Conservation (phyloP, 2,113 vertebrate genomes). For the Mobula birostris region DNA sequence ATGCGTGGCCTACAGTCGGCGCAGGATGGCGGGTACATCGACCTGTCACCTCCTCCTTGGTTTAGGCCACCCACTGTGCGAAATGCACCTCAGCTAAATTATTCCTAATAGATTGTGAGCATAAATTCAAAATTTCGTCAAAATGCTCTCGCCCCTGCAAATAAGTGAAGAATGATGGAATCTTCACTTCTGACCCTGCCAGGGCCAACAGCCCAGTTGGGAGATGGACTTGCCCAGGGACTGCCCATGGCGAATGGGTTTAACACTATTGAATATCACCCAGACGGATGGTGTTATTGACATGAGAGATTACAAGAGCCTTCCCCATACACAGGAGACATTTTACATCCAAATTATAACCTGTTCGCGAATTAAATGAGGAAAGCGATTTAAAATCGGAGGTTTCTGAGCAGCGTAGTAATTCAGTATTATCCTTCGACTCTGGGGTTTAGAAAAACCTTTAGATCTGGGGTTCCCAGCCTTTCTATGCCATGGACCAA, state of each 20-base stretch:
- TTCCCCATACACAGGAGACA: neutral
- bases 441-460: neutral
- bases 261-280: no score
- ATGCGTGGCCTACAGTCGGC: neutral
- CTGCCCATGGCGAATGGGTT: no score
- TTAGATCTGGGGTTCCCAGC: neutral
- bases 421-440: neutral
- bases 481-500: no score
- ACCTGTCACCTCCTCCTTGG: neutral
- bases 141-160: neutral
- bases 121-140: slow-evolving; percentile 3
- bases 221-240: neutral
- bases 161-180: no score
- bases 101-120: neutral
- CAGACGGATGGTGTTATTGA: neutral
- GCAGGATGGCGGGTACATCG: neutral
- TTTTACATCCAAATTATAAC: neutral
- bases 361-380: neutral
- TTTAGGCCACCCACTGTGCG: neutral
- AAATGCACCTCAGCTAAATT: neutral
- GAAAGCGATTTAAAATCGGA: neutral
- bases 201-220: neutral
- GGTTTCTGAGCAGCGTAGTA: neutral
- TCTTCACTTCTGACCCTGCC: neutral
- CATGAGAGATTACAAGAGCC: neutral